Evolutionary conservation across 2,113 vertebrate species (phyloP).

Genomic region (Cariama cristata): DNA sequence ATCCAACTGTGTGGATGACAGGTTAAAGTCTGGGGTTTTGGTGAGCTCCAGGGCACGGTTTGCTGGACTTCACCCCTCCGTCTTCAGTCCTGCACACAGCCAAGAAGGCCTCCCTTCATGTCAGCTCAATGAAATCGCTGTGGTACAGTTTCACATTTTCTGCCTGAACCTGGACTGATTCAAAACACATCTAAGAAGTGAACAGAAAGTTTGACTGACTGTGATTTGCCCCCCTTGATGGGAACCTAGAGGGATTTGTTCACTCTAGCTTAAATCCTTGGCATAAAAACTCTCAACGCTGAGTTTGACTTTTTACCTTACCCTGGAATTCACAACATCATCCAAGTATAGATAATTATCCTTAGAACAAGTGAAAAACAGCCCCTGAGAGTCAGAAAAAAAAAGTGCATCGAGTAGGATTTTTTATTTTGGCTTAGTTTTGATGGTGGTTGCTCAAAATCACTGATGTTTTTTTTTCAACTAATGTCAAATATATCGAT

Average conservation of each 20-base stretch:
- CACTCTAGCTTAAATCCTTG: background rate
- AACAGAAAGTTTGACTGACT: background rate
- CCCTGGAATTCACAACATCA: background rate
- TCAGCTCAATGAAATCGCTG: background rate
- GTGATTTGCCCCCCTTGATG: background rate
- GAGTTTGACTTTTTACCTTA: background rate
- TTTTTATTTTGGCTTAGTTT: conserved; percentile 13
- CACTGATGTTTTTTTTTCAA: background rate
- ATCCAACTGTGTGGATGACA: background rate
- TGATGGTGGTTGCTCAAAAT: background rate
- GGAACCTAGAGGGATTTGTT: background rate
- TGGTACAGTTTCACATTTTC: background rate
- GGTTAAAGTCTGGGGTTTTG: background rate
- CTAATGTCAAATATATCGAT: background rate
- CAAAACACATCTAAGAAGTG: background rate
- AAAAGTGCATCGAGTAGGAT: background rate
- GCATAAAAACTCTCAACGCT: background rate
- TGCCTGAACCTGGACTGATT: background rate
- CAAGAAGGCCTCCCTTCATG: background rate
- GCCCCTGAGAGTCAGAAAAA: background rate
- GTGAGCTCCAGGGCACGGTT: background rate
- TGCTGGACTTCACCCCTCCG: background rate
- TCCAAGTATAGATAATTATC: background rate
- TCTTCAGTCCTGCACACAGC: background rate
- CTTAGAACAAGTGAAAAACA: background rate